These are phyloP conservation scores for Cossypha heuglini DNA, from an alignment of 2,797 vertebrate genomes.

Conservation along the genomic window DNA sequence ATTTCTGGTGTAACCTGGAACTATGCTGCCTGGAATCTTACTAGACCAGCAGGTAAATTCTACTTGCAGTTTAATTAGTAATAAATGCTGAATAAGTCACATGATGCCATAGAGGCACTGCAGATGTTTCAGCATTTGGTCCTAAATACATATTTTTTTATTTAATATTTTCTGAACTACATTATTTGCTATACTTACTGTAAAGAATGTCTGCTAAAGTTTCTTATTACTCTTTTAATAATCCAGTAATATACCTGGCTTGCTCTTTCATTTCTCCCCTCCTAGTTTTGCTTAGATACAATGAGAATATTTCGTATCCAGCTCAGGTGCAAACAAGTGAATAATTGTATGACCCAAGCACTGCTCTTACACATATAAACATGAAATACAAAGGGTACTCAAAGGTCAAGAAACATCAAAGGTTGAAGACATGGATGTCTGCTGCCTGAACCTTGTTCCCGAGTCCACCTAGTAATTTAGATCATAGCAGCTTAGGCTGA, in stretches of 20 bases:
- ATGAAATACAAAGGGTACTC: constrained; percentile 16
- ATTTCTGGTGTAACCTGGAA: background rate
- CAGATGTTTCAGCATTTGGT: background rate
- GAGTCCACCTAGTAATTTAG: constrained; percentile 38
- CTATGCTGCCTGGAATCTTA: background rate
- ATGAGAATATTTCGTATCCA: background rate
- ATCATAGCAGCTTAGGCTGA: constrained; percentile 62
- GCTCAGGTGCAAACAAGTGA: constrained; percentile 2
- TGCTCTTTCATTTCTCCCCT: background rate
- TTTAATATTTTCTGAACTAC: background rate
- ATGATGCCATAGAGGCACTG: background rate
- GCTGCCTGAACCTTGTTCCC: constrained; percentile 60
- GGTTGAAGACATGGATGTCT: constrained; percentile 48
- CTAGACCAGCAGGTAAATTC: background rate
- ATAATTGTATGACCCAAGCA: background rate
- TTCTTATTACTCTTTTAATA: background rate
- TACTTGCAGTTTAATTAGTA: background rate
- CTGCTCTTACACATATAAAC: background rate
- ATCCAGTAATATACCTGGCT: background rate
- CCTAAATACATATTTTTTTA: background rate
- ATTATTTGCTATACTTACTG: background rate
- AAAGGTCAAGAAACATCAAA: constrained; percentile 58
- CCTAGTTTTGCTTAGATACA: background rate
- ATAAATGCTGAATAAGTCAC: background rate
- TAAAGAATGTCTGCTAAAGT: background rate